Conservation (phyloP, 2,797 vertebrate species). For the Chaetodon trifasciatus region DNA sequence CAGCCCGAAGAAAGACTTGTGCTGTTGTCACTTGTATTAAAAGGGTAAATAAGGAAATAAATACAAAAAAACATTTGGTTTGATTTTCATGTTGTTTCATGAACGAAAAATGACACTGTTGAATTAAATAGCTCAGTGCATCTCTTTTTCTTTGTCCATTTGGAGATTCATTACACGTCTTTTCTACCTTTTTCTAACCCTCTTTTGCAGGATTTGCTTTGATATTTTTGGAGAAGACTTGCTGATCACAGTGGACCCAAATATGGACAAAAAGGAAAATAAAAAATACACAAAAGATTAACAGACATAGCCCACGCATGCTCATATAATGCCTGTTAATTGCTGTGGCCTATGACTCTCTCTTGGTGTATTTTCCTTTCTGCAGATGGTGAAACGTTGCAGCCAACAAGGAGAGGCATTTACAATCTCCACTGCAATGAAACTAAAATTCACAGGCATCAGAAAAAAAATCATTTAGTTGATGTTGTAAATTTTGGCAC, state of each 20-base stretch:
- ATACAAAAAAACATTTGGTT: not conserved
- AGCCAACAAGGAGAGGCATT: not conserved
- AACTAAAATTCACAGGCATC: not conserved
- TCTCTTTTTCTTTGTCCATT: not conserved
- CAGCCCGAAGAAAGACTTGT: not conserved
- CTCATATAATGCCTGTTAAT: not conserved
- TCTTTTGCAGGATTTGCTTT: not conserved
- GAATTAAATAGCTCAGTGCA: not conserved
- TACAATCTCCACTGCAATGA: not conserved
- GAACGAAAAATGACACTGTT: not conserved
- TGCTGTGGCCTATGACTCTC: too few species aligned
- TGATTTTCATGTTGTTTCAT: not conserved
- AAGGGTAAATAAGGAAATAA: constrained; percentile 4
- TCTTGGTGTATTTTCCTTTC: not conserved
- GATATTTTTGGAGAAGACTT: not conserved
- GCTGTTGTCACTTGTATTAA: not conserved
- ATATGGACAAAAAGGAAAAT: not conserved
- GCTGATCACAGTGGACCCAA: not conserved
- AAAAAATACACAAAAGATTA: not conserved
- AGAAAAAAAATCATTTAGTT: not conserved
- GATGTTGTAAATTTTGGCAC: not conserved
- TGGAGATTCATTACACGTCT: not conserved
- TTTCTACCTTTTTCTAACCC: not conserved
- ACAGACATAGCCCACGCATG: not conserved
- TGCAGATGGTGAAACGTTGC: not conserved